phyloP scores from a whole-genome alignment of 2,113 vertebrate species.

The Epinephelus cyanopodus region DNA sequence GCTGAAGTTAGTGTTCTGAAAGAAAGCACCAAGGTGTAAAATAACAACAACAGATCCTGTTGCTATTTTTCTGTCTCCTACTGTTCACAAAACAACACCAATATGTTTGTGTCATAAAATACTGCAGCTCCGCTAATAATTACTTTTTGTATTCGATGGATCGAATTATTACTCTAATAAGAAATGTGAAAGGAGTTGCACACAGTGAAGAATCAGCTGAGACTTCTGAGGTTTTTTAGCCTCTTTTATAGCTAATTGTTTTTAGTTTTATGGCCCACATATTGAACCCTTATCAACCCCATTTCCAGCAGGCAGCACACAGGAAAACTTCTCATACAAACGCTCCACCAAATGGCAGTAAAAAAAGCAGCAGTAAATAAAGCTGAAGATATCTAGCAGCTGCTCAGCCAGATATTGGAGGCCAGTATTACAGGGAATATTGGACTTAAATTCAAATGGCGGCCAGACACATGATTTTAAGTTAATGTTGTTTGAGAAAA shows the following conservation, averaged over 20 bases:
- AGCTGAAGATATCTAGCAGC: not conserved
- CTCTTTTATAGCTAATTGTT: no score
- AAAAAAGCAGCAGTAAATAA: not conserved
- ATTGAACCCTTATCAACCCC: not conserved
- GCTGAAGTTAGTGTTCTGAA: not conserved
- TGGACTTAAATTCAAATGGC: not conserved
- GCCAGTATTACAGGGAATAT: not conserved
- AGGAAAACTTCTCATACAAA: not conserved
- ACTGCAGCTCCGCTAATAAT: not conserved
- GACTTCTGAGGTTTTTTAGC: not conserved
- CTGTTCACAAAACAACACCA: not conserved
- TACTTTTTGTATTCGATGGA: not conserved
- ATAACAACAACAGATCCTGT: no score
- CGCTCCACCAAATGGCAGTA: not conserved
- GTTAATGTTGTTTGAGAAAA: not conserved
- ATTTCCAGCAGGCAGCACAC: not conserved
- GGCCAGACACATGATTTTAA: not conserved
- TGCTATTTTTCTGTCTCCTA: not conserved
- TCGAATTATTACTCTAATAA: not conserved
- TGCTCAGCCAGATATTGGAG: not conserved
- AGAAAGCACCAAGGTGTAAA: not conserved
- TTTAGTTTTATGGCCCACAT: slow-evolving; percentile 4
- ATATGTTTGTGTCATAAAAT: not conserved
- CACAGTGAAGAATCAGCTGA: not conserved
- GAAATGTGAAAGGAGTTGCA: not conserved